Evolutionary conservation across 2,113 vertebrate species (phyloP).

Genomic region (Psittacula cyanocephala): DNA sequence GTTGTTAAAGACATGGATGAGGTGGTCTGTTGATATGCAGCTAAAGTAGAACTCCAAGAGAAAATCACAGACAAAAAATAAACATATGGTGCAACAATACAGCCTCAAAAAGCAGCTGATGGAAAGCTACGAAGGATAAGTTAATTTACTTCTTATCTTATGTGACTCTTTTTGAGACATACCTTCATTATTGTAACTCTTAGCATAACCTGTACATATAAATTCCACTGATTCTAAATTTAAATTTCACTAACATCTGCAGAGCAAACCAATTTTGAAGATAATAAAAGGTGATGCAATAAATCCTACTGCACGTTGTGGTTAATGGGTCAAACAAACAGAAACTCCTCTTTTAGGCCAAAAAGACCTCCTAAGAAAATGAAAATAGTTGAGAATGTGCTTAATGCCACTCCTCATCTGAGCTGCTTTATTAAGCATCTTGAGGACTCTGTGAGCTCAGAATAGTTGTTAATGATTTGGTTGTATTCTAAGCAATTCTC

Average conservation of each 20-base stretch:
- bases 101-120: neutral
- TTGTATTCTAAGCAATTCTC: neutral
- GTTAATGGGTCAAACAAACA: neutral
- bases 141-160: neutral
- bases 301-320: neutral
- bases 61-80: neutral
- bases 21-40: neutral
- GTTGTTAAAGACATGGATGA: accelerated
- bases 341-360: neutral
- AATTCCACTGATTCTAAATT: neutral
- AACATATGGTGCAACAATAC: neutral
- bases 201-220: neutral
- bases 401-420: neutral
- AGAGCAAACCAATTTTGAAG: neutral
- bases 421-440: neutral
- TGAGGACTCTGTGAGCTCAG: neutral
- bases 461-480: neutral
- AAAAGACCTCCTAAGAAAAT: neutral
- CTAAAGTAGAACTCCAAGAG: neutral
- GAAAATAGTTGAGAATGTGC: neutral
- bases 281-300: neutral
- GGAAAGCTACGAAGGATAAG: neutral
- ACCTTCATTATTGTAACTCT: neutral
- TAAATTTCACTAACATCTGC: neutral
- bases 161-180: neutral